Evolutionary conservation across 2,888 invertebrate species (phyloP), one percentile per base, ranked within the genome.

Genomic region (Lycia hirtaria): DNA sequence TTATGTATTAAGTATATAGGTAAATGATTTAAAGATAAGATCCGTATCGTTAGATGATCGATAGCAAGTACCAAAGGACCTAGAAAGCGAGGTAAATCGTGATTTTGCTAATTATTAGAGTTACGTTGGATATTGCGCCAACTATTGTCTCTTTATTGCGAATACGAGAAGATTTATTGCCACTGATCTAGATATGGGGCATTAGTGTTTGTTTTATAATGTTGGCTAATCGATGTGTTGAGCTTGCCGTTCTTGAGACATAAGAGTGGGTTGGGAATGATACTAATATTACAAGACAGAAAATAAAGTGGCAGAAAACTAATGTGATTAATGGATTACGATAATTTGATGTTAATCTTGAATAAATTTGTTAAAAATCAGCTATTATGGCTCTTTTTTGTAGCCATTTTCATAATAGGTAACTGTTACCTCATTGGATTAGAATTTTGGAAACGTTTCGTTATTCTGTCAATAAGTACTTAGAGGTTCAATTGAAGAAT

Each of bases 71-170:
- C 85, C 81, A 78, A 83, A 84, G 81, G 78, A 83, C 81, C 76
- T 80, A 79, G 82, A 86, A 87, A 90, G 87, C 82, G 78, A 81
- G 75, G 81, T 86, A 87, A 80, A 80, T 89, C 88, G 88, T 89
- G 88, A 83, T 83, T 83, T 83, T 81, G 80, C 82, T 88, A 88
- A 89, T 89, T 88, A 86, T 58, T 28, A 6, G 48, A 52, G 30
- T 89, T 85, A 85, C 86, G 85, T 83, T 82, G 72, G 67, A 64
- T 64, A 76, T 88, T 89, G 81, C 87, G 83, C 84, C 80, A 83
- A 72, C 78, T 73, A 83, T 76, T 86, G 85, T 86, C 84, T 82
- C 83, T 71, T 78, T 80, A 77, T 83, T 85, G 85, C 85, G 76
- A 86, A 83, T 84, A 76, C 73, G 66, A 69, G 41, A 80, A 81